Conservation (phyloP, 2,113 vertebrate species). For the Scophthalmus maximus region DNA sequence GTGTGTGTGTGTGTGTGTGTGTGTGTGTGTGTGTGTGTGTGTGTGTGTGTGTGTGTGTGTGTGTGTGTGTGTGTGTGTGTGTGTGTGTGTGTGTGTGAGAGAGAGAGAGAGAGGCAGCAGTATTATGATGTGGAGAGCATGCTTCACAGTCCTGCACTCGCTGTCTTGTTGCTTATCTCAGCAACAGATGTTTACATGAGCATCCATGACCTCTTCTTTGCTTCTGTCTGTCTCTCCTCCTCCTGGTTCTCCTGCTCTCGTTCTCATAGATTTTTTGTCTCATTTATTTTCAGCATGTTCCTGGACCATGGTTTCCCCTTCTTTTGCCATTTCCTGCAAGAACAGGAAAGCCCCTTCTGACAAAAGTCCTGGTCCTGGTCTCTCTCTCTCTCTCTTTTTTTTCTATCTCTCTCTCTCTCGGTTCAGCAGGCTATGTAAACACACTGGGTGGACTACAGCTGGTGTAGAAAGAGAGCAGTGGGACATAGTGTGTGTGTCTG, state of each 20-base stretch:
- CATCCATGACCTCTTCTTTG: constrained; percentile 32
- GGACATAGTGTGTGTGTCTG: constrained; percentile 58
- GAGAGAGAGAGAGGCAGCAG: too few relatives aligned
- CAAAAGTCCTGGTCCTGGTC: constrained; percentile 45
- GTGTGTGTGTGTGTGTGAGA: constrained; percentile 10
- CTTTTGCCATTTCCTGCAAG: constrained; percentile 63
- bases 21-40: too few relatives aligned
- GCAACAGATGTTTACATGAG: constrained; percentile 45
- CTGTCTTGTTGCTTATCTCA: constrained; percentile 30
- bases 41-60: too few relatives aligned
- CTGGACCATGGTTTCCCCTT: constrained; percentile 41
- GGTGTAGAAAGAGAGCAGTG: constrained; percentile 59
- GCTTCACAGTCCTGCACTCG: constrained; percentile 14
- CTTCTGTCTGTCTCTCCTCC: constrained; percentile 23
- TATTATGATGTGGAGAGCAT: constrained; percentile 6
- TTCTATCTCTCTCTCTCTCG: constrained; percentile 6
- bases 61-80: neutral
- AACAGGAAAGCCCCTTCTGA: constrained; percentile 70
- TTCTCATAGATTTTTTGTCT: constrained; percentile 36
- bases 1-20: too few relatives aligned
- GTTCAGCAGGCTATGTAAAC: constrained; percentile 75
- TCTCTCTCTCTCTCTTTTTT: constrained; percentile 10
- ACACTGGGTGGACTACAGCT: constrained; percentile 71
- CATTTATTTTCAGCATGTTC: constrained; percentile 47
- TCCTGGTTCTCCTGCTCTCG: constrained; percentile 14